Evolutionary conservation across 2,888 invertebrate genomes (phyloP).

Genomic region (Oxyscelio sp.): DNA sequence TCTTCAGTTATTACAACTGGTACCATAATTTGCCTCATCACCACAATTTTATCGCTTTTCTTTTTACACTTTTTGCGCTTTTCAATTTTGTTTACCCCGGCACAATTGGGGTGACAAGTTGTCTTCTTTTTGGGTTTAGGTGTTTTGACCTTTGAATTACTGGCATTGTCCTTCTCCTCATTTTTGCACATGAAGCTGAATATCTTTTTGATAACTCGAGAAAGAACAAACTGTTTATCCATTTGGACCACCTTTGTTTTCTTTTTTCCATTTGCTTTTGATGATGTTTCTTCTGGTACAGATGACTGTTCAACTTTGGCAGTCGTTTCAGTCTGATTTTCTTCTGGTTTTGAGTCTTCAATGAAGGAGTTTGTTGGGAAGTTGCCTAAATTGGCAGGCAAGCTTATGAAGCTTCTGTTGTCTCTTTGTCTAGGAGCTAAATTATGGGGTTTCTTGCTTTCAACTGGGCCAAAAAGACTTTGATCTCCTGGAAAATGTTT

Average conservation of each 20-base stretch:
- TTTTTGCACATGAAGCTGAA: conserved; percentile 7
- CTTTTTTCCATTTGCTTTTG: not conserved
- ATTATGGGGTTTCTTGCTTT: not conserved
- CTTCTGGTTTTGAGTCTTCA: not conserved
- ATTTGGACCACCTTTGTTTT: not conserved
- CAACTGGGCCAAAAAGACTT: no score
- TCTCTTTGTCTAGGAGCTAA: not conserved
- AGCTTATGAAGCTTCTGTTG: conserved; percentile 6
- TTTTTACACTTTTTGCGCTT: not conserved
- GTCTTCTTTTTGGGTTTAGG: not conserved
- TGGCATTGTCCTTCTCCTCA: conserved; percentile 3
- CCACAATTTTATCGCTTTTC: conserved; percentile 36
- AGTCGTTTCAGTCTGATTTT: not conserved
- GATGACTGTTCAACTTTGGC: not conserved
- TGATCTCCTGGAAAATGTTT: not conserved
- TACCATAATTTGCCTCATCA: conserved; percentile 40
- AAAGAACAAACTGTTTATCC: not conserved
- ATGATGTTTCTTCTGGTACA: not conserved
- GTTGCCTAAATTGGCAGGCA: not conserved
- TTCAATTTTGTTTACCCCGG: conserved; percentile 4
- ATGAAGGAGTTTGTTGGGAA: not conserved
- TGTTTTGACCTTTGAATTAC: not conserved
- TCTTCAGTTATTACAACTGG: conserved; percentile 54
- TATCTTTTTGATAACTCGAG: conserved; percentile 20
- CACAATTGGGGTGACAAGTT: conserved; percentile 9